Evolutionary conservation across 1,140 invertebrate genomes (phyloP), one percentile per base, ranked within the genome.

Genomic region (Drosophila saltans): DNA sequence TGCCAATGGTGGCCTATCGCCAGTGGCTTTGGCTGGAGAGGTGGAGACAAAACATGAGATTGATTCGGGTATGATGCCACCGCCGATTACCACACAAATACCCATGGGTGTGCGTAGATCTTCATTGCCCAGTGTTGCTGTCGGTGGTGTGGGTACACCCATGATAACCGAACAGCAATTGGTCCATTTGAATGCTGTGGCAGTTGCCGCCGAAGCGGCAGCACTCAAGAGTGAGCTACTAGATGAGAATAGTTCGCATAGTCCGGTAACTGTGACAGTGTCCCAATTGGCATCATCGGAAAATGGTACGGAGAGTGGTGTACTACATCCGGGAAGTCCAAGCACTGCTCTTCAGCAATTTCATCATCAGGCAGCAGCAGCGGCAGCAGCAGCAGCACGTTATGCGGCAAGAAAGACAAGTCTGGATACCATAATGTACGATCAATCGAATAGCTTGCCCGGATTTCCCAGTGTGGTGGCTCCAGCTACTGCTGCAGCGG

Each of bases 171-270:
- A 92, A 41, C 91, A 92, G 30, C 88, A 91, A 36, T 66, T 91
- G 69, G 80, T 78, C 16, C 91, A 91, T 45, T 24, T 91, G 3
- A 90, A 36, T 40, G 80, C 74, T 5, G 80, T 78, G 36, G 75
- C 73, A 36, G 33, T 36, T 33, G 66, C 93, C 93, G 21, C 93
- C 83, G 72, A 94, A 93, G 36, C 93, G 72, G 57, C 79, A 93
- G 56, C 92, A 90, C 65, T 96, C 21, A 96, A 96, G 85, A 95
- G 95, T 43, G 96, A 96, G 91, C 92, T 95, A 2, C 85, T 95
- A 1, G 96, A 96, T 80, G 96, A 96, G 68, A 95, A 93, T 68
- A 96, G 95, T 72, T 95, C 96, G 61, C 93, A 93, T 66, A 94
- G 94, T 55, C 91, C 94, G 30, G 71, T 93, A 6, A 92, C 92